Base-by-base conservation (phyloP, 1,140 invertebrate species). In the Camponotus pennsylvanicus region DNA sequence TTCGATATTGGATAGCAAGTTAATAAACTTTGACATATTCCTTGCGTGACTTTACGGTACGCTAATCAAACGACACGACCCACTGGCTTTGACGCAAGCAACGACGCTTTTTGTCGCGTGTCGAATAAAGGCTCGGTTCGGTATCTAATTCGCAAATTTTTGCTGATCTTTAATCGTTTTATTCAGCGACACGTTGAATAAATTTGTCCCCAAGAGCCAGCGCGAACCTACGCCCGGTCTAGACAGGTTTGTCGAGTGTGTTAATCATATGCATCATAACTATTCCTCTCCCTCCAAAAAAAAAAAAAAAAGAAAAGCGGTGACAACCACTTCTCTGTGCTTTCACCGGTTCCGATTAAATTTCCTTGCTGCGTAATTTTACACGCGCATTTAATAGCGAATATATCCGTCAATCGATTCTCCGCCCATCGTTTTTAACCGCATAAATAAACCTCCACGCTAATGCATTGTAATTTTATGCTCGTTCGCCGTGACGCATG, bases 391-490 rank as follows among this genome's bases (percentile, higher is more conserved):
- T 37, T 49, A 76, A 84, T 57, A 82, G 40, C 73, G 2, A 55
- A 67, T 42, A 67, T 21, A 55, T 49, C 37, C 49, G 37, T 70
- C 64, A 61, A 27, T 59, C 37, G 52, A 59, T 55, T 49, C 45
- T 15, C 70, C 37, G 78, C 2, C 18, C 45, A 49, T 61, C 55
- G 55, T 83, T 73, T 69, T 73, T 71, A 49, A 32, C n/a, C 18
- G 27, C 69, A 49, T 15, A 27, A 75, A 18, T 37, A 61, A 75
- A 63, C 40, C 37, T 63, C 21, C 79, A 49, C 67, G 37, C 67
- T 82, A 82, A 83, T 75, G 37, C 27, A 61, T 73, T 37, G 55
- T 57, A 82, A 82, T 83, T 61, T 73, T 75, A 73, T 61, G 69
- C 40, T 42, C 55, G 21, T 18, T 83, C 79, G 67, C 78, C 78